phyloP scores from a whole-genome alignment of 2,797 vertebrate genomes.

The Ctenopoma kingsleyae region DNA sequence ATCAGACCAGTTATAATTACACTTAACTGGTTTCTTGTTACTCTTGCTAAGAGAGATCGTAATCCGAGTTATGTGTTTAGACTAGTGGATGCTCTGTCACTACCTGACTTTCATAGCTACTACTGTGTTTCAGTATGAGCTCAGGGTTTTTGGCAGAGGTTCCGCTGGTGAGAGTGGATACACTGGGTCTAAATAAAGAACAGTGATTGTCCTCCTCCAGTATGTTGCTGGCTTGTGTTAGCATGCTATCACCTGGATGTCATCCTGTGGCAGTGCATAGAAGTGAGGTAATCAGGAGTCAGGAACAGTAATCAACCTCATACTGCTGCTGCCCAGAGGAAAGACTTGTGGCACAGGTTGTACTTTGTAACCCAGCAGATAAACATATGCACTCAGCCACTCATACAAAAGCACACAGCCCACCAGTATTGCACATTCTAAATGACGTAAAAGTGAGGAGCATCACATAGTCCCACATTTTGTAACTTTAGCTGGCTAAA shows the following conservation, averaged over 20 bases:
- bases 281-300: constrained; percentile 34
- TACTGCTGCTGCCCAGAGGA: neutral
- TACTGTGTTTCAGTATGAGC: constrained; percentile 55
- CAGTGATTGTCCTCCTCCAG: constrained; percentile 46
- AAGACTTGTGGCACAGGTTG: constrained; percentile 10
- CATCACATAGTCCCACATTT: constrained; percentile 61
- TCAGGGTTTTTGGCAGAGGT: constrained; percentile 46
- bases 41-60: constrained; percentile 45
- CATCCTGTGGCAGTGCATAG: constrained; percentile 44
- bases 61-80: constrained; percentile 56
- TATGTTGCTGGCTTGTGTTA: constrained; percentile 40
- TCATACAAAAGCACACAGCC: constrained; percentile 7
- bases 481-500: constrained; percentile 66
- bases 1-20: constrained; percentile 58
- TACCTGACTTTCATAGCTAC: constrained; percentile 57
- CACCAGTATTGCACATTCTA: constrained; percentile 4
- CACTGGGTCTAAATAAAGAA: constrained; percentile 68
- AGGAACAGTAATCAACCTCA: constrained; percentile 31
- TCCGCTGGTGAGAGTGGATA: constrained; percentile 48
- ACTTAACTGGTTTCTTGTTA: constrained; percentile 58
- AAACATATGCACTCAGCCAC: constrained; percentile 7
- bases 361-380: constrained; percentile 17
- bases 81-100: constrained; percentile 45
- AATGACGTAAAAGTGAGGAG: constrained; percentile 20
- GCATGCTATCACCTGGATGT: constrained; percentile 56